Percentiles rank a stretch among this genome's conserved stretches.
These are phyloP conservation scores for Norana najaformis DNA, from an alignment of 2,888 invertebrate species.

Conservation along the genomic window DNA sequence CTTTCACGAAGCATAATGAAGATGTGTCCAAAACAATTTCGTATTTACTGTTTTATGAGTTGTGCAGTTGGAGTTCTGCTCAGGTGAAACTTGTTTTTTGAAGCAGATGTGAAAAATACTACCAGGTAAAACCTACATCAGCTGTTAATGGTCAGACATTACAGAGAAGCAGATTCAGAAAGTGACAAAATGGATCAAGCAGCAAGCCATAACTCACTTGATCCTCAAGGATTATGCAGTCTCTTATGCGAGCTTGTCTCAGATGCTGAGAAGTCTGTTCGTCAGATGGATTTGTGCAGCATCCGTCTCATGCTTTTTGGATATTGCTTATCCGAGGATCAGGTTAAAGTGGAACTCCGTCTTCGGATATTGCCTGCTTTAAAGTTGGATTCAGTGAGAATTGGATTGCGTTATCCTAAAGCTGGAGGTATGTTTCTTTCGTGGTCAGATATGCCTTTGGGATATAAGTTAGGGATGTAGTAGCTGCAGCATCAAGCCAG, in stretches of 20 bases:
- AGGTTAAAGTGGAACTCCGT: background rate
- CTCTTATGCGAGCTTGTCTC: background rate
- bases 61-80: background rate
- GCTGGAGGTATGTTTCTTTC: background rate
- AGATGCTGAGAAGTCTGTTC: conserved; percentile 3
- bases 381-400: background rate
- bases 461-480: no score
- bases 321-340: background rate
- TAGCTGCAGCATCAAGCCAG: no score
- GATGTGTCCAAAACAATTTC: background rate
- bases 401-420: background rate
- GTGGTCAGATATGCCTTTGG: no score
- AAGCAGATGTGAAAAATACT: background rate
- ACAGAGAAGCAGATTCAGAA: background rate
- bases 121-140: no score
- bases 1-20: background rate
- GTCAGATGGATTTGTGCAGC: background rate
- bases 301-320: background rate
- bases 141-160: background rate
- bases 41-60: background rate
- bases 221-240: background rate
- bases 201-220: background rate
- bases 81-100: background rate
- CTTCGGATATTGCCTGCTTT: background rate
- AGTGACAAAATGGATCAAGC: background rate